phyloP scores from a whole-genome alignment of 1,140 invertebrate genomes.

The Sinonovacula constricta region DNA sequence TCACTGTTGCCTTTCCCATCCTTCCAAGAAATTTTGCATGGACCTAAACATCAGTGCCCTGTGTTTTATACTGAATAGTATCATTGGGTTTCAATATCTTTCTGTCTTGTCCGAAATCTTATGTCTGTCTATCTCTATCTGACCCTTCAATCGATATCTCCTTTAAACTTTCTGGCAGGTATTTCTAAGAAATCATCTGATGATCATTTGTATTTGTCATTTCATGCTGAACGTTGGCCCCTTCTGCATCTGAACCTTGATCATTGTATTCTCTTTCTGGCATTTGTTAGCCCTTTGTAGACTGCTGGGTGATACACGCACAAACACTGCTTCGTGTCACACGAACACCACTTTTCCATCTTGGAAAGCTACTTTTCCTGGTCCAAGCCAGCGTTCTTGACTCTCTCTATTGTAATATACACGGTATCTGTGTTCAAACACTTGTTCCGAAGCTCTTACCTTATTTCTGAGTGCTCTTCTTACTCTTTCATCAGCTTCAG shows the following conservation, averaged over 20 bases:
- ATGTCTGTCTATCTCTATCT: too few species aligned
- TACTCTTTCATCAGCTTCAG: slow-evolving; percentile 38
- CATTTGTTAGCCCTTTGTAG: slow-evolving; percentile 36
- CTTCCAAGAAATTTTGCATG: slow-evolving; percentile 28
- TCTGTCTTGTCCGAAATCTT: neutral
- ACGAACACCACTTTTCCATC: too few species aligned
- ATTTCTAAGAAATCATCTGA: slow-evolving; percentile 19
- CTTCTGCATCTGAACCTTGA: too few species aligned
- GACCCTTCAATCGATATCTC: slow-evolving; percentile 1
- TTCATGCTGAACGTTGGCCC: slow-evolving; percentile 1
- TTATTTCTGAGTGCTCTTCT: slow-evolving; percentile 32
- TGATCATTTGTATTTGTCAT: neutral
- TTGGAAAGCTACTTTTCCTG: too few species aligned
- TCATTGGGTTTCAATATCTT: too few species aligned
- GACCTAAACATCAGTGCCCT: slow-evolving; percentile 22
- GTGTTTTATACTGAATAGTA: slow-evolving; percentile 33
- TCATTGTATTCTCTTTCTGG: slow-evolving; percentile 22
- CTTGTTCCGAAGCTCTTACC: too few species aligned
- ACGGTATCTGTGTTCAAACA: slow-evolving; percentile 40
- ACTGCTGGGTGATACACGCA: slow-evolving; percentile 33
- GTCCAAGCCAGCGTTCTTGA: too few species aligned
- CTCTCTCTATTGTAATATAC: slow-evolving; percentile 55
- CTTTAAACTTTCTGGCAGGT: slow-evolving; percentile 6
- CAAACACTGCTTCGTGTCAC: slow-evolving; percentile 42
- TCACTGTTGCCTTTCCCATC: too few species aligned